Base-by-base conservation (phyloP, 2,113 vertebrate species). In the Cebidichthys violaceus region DNA sequence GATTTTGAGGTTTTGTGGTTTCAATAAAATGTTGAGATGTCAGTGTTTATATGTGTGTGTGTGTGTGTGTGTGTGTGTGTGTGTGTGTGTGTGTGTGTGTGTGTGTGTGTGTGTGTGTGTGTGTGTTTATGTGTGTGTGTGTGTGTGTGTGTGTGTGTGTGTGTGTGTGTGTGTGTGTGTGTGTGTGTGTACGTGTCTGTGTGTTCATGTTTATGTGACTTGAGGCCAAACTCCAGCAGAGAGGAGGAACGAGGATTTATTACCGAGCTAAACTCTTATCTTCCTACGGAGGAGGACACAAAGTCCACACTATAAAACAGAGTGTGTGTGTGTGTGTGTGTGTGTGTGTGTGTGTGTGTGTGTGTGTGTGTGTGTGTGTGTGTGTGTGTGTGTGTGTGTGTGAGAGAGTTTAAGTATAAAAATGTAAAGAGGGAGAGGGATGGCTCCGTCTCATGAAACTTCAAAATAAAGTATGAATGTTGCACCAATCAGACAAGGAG, bases 261-360 rank as follows among this genome's bases (percentile, higher is more conserved):
- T 54, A 24, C 75, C 0, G 66, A 65, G 70, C 70, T 89, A 59
- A 86, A 78, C 29, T 66, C 81, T 84, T 89, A 89, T 89, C 75
- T 78, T 82, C 81, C 78, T 79, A 9, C 78, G 54, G 82, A 73
- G 70, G 88, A 86, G 88, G 82, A 89, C 75, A 86, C 75, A 17
- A 82, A 86, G 70, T 86, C 37, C 75, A 86, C 55, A 43, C 75
- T 86, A 80, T 79, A 62, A 79, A 83, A 86, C 33, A 54, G 41
- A n/a, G 52, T n/a, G 52, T n/a, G 52, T 54, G 52, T 4, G 22
- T 54, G 20, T 10, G 47, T 75, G 14, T 67, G 75, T 47, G 70
- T 47, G 52, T 66, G 45, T 47, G 35, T 60, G 20, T 82, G 60
- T 60, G 52, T 66, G 60, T 66, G 65, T 77, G 50, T 68, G 35